A percentile compares a stretch with the other conserved stretches of the same genome.
Evolutionary conservation across 2,888 invertebrate species (phyloP).

Genomic region (Drosophila leonis): DNA sequence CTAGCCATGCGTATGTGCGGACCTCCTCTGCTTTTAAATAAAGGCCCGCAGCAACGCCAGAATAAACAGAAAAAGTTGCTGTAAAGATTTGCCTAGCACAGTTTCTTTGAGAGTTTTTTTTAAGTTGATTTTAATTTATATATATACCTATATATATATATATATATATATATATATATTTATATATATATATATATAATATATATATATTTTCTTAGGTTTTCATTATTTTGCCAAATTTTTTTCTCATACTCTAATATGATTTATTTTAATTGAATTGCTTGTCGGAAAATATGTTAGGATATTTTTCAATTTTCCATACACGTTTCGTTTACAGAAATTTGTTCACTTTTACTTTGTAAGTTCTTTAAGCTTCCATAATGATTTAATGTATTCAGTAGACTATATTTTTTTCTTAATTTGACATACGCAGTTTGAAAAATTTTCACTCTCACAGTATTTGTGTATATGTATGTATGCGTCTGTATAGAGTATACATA

Average conservation of each 20-base stretch:
- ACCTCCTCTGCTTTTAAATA: slow-evolving; percentile 23
- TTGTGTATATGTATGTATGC: slow-evolving; percentile 40
- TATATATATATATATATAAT: no score
- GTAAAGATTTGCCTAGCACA: not conserved
- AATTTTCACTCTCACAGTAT: slow-evolving; percentile 74
- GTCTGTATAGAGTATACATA: slow-evolving; percentile 25
- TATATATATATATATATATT: not conserved
- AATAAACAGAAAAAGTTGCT: slow-evolving; percentile 26
- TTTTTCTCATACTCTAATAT: slow-evolving; percentile 24
- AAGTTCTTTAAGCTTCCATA: slow-evolving; percentile 4
- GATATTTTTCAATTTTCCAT: slow-evolving; percentile 43
- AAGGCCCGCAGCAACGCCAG: slow-evolving; percentile 35
- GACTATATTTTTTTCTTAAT: slow-evolving; percentile 42
- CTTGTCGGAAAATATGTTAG: slow-evolving; percentile 47
- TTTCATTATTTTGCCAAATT: slow-evolving; percentile 19
- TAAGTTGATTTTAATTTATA: not conserved
- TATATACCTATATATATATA: not conserved
- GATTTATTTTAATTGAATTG: slow-evolving; percentile 55
- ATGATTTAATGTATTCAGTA: slow-evolving; percentile 12
- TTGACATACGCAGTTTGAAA: slow-evolving; percentile 67
- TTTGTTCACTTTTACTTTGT: slow-evolving; percentile 12
- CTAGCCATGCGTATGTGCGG: slow-evolving; percentile 47
- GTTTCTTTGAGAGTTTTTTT: slow-evolving; percentile 3
- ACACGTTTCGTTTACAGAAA: slow-evolving; percentile 59
- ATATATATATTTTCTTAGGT: slow-evolving; percentile 12